Evolutionary conservation across 2,797 vertebrate genomes (phyloP).

Genomic region (Notolepis coatsorum): DNA sequence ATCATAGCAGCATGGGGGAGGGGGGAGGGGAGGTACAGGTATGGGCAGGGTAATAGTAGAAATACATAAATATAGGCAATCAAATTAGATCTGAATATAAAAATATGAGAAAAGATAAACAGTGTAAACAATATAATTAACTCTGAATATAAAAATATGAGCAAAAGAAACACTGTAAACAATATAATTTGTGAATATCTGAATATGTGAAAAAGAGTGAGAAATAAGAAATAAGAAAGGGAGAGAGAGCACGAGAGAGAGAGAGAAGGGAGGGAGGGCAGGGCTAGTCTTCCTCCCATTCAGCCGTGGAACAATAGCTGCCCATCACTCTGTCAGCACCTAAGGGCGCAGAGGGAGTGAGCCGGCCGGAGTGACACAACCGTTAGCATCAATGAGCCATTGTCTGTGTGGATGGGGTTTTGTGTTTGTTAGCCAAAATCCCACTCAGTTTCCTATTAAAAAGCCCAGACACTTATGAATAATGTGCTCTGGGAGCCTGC

Average conservation of each 20-base stretch:
- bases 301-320: conserved; percentile 80
- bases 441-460: conserved; percentile 62
- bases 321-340: conserved; percentile 81
- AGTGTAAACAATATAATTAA: too few relatives aligned
- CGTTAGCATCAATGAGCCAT: conserved; percentile 70
- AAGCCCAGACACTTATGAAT: conserved; percentile 59
- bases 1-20: too few relatives aligned
- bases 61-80: too few relatives aligned
- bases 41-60: too few relatives aligned
- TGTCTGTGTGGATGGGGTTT: conserved; percentile 65
- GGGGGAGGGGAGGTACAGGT: too few relatives aligned
- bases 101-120: too few relatives aligned
- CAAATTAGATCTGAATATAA: too few relatives aligned
- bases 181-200: too few relatives aligned
- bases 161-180: too few relatives aligned
- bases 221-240: conserved; percentile 23
- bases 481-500: conserved; percentile 41
- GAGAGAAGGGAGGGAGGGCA: conserved; percentile 47
- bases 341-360: conserved; percentile 73
- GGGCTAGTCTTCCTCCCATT: conserved; percentile 80
- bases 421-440: conserved; percentile 52
- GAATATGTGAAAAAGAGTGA: too few relatives aligned
- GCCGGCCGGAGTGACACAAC: conserved; percentile 67
- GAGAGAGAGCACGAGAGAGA: conserved; percentile 26
- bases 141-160: too few relatives aligned